These are phyloP conservation scores for Aplodontia rufa DNA, from an alignment of 2,113 vertebrate genomes.

Conservation along the genomic window DNA sequence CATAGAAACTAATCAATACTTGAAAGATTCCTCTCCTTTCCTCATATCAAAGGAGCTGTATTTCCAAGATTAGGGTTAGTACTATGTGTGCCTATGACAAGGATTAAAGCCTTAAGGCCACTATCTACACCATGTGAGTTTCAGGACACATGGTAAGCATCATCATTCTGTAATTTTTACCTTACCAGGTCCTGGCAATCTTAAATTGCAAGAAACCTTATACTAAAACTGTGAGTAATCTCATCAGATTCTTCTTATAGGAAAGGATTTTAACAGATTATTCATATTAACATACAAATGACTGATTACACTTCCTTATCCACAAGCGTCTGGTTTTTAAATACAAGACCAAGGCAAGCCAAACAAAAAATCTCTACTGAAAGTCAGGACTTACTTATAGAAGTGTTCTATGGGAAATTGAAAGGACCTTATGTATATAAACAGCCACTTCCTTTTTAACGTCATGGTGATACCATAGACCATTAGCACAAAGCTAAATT, in stretches of 20 bases:
- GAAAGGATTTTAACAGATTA: not conserved
- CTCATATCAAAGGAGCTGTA: not conserved
- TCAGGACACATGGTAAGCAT: not conserved
- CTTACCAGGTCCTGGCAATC: not conserved
- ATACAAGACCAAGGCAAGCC: not conserved
- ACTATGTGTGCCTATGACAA: not conserved
- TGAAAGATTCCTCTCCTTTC: conserved; percentile 9
- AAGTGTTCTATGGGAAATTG: not conserved
- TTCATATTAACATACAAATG: not conserved
- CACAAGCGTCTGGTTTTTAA: not conserved
- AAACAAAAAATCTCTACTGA: conserved; percentile 27
- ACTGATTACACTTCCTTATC: not conserved
- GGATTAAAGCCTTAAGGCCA: not conserved
- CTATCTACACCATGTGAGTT: not conserved
- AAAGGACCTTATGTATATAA: not conserved
- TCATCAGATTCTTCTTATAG: not conserved
- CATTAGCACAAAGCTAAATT: not conserved
- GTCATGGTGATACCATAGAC: not conserved
- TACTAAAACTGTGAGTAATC: not conserved
- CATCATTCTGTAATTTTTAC: not conserved
- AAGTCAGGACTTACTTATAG: not conserved
- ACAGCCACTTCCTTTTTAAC: not conserved
- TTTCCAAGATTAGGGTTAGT: not conserved
- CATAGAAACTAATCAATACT: conserved; percentile 17
- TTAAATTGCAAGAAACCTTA: not conserved